Evolutionary conservation across 2,797 vertebrate species (phyloP), one percentile per base, ranked within the genome.

Genomic region (Etheostoma perlongum): DNA sequence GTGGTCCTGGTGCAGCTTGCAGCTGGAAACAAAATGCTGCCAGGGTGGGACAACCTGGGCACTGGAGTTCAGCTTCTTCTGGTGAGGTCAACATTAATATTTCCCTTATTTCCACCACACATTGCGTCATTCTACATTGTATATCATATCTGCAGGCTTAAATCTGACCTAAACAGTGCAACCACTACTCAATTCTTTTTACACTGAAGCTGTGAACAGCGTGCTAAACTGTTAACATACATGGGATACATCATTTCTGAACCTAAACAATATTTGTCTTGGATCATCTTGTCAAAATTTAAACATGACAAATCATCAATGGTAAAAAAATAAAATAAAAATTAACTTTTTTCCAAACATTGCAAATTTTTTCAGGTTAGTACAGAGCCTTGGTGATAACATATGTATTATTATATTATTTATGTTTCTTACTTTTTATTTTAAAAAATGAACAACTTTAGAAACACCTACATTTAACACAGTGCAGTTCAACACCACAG

Each of bases 1-100:
- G 95, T 99, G 52, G 94, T 96, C 51, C 16, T 95, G 67, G 88
- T 96, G 71, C 96, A 93, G 53, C 90, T 97, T 72, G 57, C 94
- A 58, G 91, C 94, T 66, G 90, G 95, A 72, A 94, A 87, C 76
- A 86, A 87, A 67, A 88, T 89, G 10, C 62, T 95, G 2, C 95
- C 94, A 79, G 97, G 96, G 87, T 98, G 97, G 95, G 95, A 94
- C 78, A 92, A 80, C 79, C 90, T 99, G 36, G 95, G 98, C 67
- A 97, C 95, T 15, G 97, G 97, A 83, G 94, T 97, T 84, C 96
- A 95, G 91, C 97, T 99, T 64, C 93, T 99, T 77, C 73, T 99
- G 96, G 98, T 99, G 94, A 97, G 78, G 19, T 48, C 73, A 78
- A 23, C 23, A 25, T 42, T 19, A 7, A 52, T 12, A 23, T 33